These are phyloP conservation scores for Malurus leucopterus DNA, from an alignment of 2,797 vertebrate species.

Conservation along the genomic window DNA sequence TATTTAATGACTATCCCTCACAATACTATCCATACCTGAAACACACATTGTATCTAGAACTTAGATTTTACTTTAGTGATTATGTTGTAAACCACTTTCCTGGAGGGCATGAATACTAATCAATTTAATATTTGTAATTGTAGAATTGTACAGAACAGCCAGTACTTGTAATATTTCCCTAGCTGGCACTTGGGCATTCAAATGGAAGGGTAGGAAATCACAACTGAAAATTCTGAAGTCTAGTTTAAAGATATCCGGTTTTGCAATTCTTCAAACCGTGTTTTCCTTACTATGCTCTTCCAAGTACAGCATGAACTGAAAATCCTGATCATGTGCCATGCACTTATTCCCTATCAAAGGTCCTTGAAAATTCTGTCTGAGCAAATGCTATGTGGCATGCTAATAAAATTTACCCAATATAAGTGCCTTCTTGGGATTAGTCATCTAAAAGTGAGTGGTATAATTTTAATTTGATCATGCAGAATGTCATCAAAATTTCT, in stretches of 20 bases:
- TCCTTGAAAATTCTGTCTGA: not conserved
- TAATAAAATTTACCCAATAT: not conserved
- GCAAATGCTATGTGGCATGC: not conserved
- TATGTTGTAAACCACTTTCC: not conserved
- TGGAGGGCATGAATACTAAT: not conserved
- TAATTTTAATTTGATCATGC: not conserved
- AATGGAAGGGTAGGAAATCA: not conserved
- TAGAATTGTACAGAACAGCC: not conserved
- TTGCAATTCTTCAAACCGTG: not conserved
- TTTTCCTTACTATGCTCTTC: constrained; percentile 12
- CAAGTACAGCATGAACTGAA: constrained; percentile 26
- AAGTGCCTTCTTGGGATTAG: not conserved
- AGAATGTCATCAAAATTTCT: not conserved
- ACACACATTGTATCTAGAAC: not conserved
- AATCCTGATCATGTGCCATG: not conserved
- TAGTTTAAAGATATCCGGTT: constrained; percentile 3
- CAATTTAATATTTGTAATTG: not conserved
- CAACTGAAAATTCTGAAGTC: not conserved
- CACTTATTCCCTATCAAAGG: not conserved
- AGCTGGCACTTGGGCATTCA: not conserved
- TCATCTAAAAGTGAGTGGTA: not conserved
- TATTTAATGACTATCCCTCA: not conserved
- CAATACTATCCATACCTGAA: not conserved
- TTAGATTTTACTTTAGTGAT: not conserved
- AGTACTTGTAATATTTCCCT: not conserved